Conservation (phyloP, 2,797 vertebrate species). For the Poeciliopsis turneri region DNA sequence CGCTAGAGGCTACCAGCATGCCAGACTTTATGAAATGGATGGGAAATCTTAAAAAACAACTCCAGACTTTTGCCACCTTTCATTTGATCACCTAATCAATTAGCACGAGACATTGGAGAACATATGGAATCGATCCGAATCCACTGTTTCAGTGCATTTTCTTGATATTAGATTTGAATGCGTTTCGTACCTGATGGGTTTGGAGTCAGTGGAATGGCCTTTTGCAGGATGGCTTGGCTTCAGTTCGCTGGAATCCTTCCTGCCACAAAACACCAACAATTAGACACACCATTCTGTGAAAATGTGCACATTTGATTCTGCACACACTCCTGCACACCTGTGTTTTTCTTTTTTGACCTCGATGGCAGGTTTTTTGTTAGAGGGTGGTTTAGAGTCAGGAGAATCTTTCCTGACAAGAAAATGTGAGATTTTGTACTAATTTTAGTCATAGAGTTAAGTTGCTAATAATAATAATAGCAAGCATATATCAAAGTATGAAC, state of each 20-base stretch:
- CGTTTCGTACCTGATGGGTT: constrained; percentile 72
- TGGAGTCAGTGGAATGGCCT: constrained; percentile 70
- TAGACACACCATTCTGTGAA: neutral
- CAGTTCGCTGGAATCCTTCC: constrained; percentile 78
- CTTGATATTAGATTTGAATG: neutral
- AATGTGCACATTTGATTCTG: neutral
- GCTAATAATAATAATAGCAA: neutral
- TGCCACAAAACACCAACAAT: constrained; percentile 43
- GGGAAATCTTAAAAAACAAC: neutral
- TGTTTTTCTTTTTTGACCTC: constrained; percentile 80
- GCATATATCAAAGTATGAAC: neutral
- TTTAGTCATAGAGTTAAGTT: neutral
- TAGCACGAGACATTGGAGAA: neutral
- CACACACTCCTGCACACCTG: constrained; percentile 68
- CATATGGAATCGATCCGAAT: neutral
- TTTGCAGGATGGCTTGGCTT: constrained; percentile 68
- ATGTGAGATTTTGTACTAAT: constrained; percentile 38
- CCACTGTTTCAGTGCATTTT: neutral
- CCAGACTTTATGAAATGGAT: neutral
- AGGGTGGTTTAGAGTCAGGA: constrained; percentile 64
- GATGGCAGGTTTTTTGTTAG: constrained; percentile 57
- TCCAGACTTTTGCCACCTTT: neutral
- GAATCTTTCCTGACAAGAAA: constrained; percentile 77
- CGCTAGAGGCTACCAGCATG: too few species aligned
- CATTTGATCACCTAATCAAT: neutral